Evolutionary conservation across 2,888 invertebrate species (phyloP).

Genomic region (Eugnorisma glareosa): DNA sequence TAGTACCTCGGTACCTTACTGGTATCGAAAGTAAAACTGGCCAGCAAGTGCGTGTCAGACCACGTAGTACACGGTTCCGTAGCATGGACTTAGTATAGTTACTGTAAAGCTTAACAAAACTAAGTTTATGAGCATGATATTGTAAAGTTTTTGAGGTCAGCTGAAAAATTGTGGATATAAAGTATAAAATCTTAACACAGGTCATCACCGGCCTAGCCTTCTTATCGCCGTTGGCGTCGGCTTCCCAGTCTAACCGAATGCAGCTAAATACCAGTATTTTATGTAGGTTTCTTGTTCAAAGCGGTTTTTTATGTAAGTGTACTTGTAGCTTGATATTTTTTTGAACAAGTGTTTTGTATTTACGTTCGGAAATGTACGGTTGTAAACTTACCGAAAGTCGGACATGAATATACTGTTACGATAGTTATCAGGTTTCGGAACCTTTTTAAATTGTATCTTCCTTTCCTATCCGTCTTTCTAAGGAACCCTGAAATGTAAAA

Average conservation of each 20-base stretch:
- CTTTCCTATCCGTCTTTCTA: constrained; percentile 13
- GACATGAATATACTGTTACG: constrained; percentile 1
- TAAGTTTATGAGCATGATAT: background rate
- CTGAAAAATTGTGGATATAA: background rate
- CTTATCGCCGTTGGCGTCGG: background rate
- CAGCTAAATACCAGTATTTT: background rate
- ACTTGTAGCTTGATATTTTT: background rate
- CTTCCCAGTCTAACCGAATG: background rate
- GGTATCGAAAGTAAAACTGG: constrained; percentile 64
- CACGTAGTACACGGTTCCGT: background rate
- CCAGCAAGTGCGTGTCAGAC: background rate
- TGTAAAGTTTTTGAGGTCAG: background rate
- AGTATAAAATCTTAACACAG: background rate
- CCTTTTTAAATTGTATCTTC: constrained; percentile 1
- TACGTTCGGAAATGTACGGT: background rate
- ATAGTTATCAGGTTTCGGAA: background rate
- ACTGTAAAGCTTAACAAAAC: background rate
- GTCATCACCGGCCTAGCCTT: too few species aligned
- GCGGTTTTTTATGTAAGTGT: background rate
- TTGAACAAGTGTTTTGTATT: background rate
- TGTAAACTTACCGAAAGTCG: background rate
- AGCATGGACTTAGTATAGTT: background rate
- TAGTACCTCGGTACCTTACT: constrained; percentile 26
- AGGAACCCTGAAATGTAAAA: constrained; percentile 62
- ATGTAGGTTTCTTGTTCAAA: background rate